phyloP scores from a whole-genome alignment of 2,888 invertebrate genomes.

The Ophion slaviceki region DNA sequence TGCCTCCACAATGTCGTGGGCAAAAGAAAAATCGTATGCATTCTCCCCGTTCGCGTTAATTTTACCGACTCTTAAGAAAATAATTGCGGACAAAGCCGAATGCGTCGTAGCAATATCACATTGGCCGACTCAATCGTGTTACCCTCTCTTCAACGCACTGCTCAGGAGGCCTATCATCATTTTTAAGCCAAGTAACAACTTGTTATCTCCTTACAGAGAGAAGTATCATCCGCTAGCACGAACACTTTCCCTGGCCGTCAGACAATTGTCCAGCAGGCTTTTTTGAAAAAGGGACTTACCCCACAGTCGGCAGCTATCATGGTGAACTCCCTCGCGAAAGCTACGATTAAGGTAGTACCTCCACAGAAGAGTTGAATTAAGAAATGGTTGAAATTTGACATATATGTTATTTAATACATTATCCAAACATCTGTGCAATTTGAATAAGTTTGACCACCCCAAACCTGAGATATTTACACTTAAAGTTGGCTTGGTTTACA shows the following conservation, averaged over 20 bases:
- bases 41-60: conserved; percentile 72
- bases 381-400: no score
- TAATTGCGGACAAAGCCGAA: conserved; percentile 69
- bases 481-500: no score
- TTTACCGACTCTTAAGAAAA: conserved; percentile 70
- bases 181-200: conserved; percentile 37
- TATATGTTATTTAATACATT: no score
- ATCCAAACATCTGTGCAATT: no score
- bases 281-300: conserved; percentile 41
- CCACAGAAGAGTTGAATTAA: no score
- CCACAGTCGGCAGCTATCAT: conserved; percentile 37
- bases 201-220: no score
- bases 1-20: conserved; percentile 67
- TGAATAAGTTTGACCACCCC: no score
- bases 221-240: no score
- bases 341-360: no score
- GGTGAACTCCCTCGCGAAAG: no score
- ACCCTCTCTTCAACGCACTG: conserved; percentile 32
- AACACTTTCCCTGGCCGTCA: conserved; percentile 1
- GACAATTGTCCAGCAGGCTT: conserved; percentile 23
- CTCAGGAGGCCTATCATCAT: conserved; percentile 53
- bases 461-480: no score
- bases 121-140: conserved; percentile 18
- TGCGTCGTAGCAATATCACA: conserved; percentile 68
- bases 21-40: conserved; percentile 48